Percentiles rank a stretch among this genome's conserved stretches.
Evolutionary conservation across 1,140 invertebrate genomes (phyloP).

Genomic region (Drosophila parabipectinata): DNA sequence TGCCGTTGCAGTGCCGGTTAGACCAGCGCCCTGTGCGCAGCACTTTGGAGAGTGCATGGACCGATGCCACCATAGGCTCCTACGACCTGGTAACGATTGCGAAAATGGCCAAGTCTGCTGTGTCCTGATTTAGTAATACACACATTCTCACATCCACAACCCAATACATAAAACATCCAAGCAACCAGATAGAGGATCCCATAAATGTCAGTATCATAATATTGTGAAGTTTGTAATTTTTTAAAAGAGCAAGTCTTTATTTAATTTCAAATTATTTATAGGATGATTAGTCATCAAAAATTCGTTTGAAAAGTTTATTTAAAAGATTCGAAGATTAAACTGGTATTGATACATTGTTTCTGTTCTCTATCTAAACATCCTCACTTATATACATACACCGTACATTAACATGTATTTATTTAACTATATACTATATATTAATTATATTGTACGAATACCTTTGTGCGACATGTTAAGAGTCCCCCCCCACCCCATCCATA

Average conservation of each 20-base stretch:
- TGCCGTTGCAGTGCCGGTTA: conserved; percentile 67
- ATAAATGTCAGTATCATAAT: background rate
- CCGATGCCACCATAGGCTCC: conserved; percentile 51
- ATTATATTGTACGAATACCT: conserved; percentile 65
- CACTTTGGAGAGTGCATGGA: conserved; percentile 73
- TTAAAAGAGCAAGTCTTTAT: no score
- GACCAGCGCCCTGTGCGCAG: conserved; percentile 73
- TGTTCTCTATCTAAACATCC: conserved; percentile 27
- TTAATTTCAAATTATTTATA: no score
- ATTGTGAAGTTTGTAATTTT: background rate
- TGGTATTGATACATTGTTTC: conserved; percentile 9
- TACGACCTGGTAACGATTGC: conserved; percentile 71
- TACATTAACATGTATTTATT: conserved; percentile 70
- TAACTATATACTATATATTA: conserved; percentile 60
- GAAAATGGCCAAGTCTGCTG: conserved; percentile 75
- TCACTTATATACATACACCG: conserved; percentile 32
- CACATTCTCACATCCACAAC: conserved; percentile 13
- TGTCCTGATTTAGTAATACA: conserved; percentile 56
- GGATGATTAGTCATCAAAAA: no score
- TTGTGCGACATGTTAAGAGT: conserved; percentile 52
- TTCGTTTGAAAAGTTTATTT: background rate
- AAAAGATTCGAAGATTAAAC: conserved; percentile 7
- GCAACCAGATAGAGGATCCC: background rate
- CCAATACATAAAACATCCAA: conserved; percentile 11
- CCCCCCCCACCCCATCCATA: conserved; percentile 5